Evolutionary conservation across 1,140 invertebrate genomes (phyloP).

Genomic region (Drosophila asahinai): DNA sequence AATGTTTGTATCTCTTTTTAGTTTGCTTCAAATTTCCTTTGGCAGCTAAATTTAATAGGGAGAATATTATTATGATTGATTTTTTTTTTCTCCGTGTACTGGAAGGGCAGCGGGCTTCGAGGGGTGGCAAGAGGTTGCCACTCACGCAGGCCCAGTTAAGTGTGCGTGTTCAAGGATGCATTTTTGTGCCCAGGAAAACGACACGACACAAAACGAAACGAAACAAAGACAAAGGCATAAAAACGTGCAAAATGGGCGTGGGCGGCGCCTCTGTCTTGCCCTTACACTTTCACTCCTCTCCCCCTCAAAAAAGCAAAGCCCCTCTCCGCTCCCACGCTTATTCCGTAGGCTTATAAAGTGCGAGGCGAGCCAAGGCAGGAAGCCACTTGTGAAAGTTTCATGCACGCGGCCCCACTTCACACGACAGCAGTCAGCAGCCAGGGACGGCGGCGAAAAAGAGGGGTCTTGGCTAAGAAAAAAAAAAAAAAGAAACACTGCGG

Average conservation of each 20-base stretch:
- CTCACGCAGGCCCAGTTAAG: constrained; percentile 77
- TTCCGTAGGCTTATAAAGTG: constrained; percentile 74
- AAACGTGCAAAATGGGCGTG: constrained; percentile 76
- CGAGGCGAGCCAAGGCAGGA: constrained; percentile 73
- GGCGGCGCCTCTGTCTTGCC: constrained; percentile 31
- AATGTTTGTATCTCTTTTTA: neutral
- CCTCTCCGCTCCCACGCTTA: neutral
- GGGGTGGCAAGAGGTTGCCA: constrained; percentile 41
- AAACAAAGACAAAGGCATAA: constrained; percentile 81
- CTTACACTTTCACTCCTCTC: neutral
- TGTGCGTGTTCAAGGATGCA: constrained; percentile 83
- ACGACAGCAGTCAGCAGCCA: constrained; percentile 61
- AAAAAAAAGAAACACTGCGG: neutral
- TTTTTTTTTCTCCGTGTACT: constrained; percentile 6
- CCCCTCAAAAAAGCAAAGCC: constrained; percentile 17
- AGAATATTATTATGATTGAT: neutral
- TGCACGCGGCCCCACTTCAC: constrained; percentile 81
- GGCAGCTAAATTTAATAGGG: neutral
- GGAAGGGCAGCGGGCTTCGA: neutral
- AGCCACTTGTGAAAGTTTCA: constrained; percentile 83
- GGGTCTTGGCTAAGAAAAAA: constrained; percentile 4
- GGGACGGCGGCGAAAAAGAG: neutral
- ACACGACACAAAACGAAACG: constrained; percentile 57
- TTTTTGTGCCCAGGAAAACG: constrained; percentile 76
- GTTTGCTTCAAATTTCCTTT: neutral